Conservation (phyloP, 1,140 invertebrate genomes). For the Drosophila paulistorum region DNA sequence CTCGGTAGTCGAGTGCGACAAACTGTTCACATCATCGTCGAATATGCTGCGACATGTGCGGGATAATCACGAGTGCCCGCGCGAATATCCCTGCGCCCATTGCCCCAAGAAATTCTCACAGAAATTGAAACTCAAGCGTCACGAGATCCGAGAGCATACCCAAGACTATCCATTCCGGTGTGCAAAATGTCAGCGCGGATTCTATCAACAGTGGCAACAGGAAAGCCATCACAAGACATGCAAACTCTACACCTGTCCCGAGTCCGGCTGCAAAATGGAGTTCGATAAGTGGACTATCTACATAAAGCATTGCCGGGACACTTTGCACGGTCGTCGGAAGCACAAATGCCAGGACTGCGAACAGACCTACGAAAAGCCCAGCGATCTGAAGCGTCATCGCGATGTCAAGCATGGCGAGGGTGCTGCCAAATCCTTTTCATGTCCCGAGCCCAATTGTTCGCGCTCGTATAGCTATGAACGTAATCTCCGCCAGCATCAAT, state of each 20-base stretch:
- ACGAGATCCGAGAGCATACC: conserved; percentile 73
- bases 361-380: conserved; percentile 37
- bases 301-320: conserved; percentile 68
- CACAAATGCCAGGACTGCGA: conserved; percentile 67
- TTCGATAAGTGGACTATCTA: conserved; percentile 78
- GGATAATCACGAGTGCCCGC: conserved; percentile 65
- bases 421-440: conserved; percentile 38
- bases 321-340: conserved; percentile 52
- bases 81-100: conserved; percentile 60
- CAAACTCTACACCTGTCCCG: conserved; percentile 67
- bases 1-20: conserved; percentile 53
- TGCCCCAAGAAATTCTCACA: conserved; percentile 74
- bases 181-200: conserved; percentile 67
- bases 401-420: conserved; percentile 53
- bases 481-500: conserved; percentile 70
- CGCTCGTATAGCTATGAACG: conserved; percentile 66
- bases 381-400: conserved; percentile 19
- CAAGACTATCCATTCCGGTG: conserved; percentile 67
- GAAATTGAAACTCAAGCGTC: conserved; percentile 71
- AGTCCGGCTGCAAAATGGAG: conserved; percentile 36
- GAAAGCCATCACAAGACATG: conserved; percentile 66
- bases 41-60: conserved; percentile 76
- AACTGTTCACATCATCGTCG: conserved; percentile 62
- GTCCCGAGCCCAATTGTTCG: conserved; percentile 53
- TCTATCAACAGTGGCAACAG: conserved; percentile 69